Percentiles rank a stretch among this genome's conserved stretches.
These are phyloP conservation scores for Tachystola acroxantha DNA, from an alignment of 2,888 invertebrate species.

Conservation along the genomic window DNA sequence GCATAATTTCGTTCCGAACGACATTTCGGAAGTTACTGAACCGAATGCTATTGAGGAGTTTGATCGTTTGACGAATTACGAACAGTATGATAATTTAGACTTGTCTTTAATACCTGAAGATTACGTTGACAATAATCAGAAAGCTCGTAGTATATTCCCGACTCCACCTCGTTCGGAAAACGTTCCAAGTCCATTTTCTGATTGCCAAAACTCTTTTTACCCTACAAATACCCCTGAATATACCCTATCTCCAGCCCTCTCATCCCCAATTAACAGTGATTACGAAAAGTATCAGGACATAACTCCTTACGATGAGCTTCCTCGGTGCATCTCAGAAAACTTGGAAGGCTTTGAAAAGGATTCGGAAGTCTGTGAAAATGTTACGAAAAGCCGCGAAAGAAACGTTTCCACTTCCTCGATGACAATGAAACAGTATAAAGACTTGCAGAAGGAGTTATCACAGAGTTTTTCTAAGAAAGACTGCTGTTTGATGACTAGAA, in stretches of 20 bases:
- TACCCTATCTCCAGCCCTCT: conserved; percentile 41
- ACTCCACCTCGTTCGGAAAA: conserved; percentile 57
- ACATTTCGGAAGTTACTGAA: conserved; percentile 4
- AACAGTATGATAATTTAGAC: conserved; percentile 20
- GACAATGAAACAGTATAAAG: conserved; percentile 59
- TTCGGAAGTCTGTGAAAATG: conserved; percentile 7
- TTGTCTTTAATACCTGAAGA: not conserved
- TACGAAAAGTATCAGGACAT: conserved; percentile 57
- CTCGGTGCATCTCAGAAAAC: conserved; percentile 16
- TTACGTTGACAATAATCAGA: not conserved
- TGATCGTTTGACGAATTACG: conserved; percentile 21
- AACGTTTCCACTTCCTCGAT: conserved; percentile 30
- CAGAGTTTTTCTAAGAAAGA: conserved; percentile 45
- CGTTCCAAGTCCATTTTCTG: conserved; percentile 46
- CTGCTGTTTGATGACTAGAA: conserved; percentile 46
- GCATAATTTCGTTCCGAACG: conserved; percentile 2
- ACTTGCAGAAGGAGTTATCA: conserved; percentile 53
- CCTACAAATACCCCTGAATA: conserved; percentile 36
- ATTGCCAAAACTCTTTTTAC: conserved; percentile 35
- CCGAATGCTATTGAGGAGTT: conserved; percentile 31
- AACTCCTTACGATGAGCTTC: conserved; percentile 28
- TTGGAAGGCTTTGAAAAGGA: conserved; percentile 6
- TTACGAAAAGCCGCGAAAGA: conserved; percentile 26
- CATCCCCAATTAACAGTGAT: conserved; percentile 45
- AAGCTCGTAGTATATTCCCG: conserved; percentile 26